These are phyloP conservation scores for Fundulus diaphanus DNA, from an alignment of 2,797 vertebrate species.

Conservation along the genomic window DNA sequence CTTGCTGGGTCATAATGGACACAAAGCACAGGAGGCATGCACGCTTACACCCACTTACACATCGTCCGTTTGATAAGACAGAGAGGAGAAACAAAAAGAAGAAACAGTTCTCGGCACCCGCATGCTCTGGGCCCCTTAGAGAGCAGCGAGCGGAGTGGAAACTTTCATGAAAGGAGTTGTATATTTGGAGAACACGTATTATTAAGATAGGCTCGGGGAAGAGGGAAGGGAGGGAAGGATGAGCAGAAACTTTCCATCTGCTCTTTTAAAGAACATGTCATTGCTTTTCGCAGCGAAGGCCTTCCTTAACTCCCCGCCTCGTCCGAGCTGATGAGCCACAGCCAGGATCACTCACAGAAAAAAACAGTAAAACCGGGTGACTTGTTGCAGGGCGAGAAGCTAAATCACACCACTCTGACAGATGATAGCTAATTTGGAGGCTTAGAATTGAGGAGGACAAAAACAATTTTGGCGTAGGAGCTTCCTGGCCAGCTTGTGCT, in stretches of 20 bases:
- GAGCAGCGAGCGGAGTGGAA: constrained; percentile 78
- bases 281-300: constrained; percentile 72
- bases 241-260: constrained; percentile 85
- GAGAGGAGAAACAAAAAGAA: constrained; percentile 56
- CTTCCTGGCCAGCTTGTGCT: constrained; percentile 35
- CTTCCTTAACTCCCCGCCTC: constrained; percentile 43
- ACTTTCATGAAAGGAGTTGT: constrained; percentile 88
- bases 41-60: constrained; percentile 22
- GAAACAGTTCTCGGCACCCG: constrained; percentile 76
- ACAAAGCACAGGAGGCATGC: neutral
- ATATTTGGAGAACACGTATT: constrained; percentile 87
- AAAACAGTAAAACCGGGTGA: constrained; percentile 69
- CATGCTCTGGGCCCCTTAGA: constrained; percentile 63
- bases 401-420: constrained; percentile 75
- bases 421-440: constrained; percentile 67
- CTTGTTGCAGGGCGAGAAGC: constrained; percentile 57
- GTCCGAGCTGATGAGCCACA: constrained; percentile 50
- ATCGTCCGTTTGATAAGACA: constrained; percentile 80
- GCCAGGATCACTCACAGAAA: constrained; percentile 69
- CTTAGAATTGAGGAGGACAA: constrained; percentile 52
- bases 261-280: constrained; percentile 81
- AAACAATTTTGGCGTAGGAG: constrained; percentile 49
- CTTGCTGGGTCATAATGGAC: constrained; percentile 18
- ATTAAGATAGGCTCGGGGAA: constrained; percentile 85
- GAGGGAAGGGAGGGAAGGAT: constrained; percentile 77